Evolutionary conservation across 64 coral and sea anemone species (phyloP).

Genomic region (Dendronephthya gigantea): DNA sequence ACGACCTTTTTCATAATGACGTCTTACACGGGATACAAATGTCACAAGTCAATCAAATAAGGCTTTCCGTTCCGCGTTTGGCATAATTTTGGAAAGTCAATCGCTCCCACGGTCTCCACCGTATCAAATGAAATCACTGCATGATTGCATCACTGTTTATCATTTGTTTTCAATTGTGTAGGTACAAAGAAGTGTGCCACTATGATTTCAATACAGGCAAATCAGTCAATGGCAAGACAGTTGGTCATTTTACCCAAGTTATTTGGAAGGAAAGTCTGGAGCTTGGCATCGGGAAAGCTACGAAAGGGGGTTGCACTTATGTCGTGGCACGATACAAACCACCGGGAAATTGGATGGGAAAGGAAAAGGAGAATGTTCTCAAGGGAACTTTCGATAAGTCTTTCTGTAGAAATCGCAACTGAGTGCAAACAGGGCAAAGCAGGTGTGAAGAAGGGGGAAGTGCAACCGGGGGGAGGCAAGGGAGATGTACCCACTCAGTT

Average conservation of each 20-base stretch:
- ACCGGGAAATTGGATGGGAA: slow-evolving; percentile 36
- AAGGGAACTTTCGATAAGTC: background rate
- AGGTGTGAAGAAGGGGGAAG: background rate
- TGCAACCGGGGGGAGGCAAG: background rate
- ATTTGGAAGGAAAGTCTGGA: slow-evolving; percentile 75
- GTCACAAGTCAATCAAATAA: no score
- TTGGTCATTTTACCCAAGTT: slow-evolving; percentile 69
- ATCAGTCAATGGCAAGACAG: slow-evolving; percentile 24
- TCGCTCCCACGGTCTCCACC: no score
- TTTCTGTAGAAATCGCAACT: background rate
- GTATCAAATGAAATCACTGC: no score
- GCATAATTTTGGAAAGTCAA: no score
- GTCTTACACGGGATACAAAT: no score
- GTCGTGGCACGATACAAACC: slow-evolving; percentile 79
- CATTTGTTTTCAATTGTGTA: background rate
- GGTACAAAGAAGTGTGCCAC: slow-evolving; percentile 85
- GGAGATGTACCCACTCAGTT: no score
- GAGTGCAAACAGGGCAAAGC: background rate
- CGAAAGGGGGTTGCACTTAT: slow-evolving; percentile 52
- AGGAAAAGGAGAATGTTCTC: background rate
- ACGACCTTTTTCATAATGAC: no score
- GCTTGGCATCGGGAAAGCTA: slow-evolving; percentile 69
- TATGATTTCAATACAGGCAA: slow-evolving; percentile 45
- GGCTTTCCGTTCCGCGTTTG: no score
- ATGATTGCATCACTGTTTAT: background rate